Percentiles rank a stretch among this genome's conserved stretches.
phyloP scores from a whole-genome alignment of 92 coral and sea anemone genomes.

The Chrysogorgia sp. region DNA sequence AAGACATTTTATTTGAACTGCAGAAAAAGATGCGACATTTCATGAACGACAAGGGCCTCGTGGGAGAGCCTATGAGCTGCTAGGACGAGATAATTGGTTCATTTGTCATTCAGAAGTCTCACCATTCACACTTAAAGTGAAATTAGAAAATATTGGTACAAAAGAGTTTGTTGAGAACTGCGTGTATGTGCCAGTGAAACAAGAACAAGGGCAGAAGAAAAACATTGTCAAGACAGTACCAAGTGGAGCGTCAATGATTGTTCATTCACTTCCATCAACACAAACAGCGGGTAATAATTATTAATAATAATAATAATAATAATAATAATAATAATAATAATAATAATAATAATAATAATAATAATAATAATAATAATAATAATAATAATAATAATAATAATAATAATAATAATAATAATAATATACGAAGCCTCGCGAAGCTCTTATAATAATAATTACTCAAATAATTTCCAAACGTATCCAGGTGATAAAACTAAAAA shows the following conservation, averaged over 20 bases:
- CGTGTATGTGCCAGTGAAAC: conserved; percentile 65
- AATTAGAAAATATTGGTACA: conserved; percentile 68
- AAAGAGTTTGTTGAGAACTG: conserved; percentile 75
- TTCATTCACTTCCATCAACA: conserved; percentile 25
- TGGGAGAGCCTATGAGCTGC: conserved; percentile 74
- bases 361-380: too few species aligned
- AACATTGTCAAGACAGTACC: conserved; percentile 12
- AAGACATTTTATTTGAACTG: not conserved
- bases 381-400: too few species aligned
- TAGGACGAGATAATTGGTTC: conserved; percentile 88
- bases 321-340: too few species aligned
- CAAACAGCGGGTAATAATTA: not conserved
- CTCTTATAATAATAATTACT: too few species aligned
- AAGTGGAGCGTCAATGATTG: conserved; percentile 36
- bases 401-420: too few species aligned
- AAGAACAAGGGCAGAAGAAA: conserved; percentile 17
- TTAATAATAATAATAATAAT: not conserved
- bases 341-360: too few species aligned
- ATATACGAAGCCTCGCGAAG: too few species aligned
- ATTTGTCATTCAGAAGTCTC: conserved; percentile 72
- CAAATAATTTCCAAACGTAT: too few species aligned
- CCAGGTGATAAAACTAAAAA: too few species aligned
- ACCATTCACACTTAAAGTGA: conserved; percentile 73
- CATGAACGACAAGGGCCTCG: conserved; percentile 68
- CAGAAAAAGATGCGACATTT: conserved; percentile 90